Conservation (phyloP, 2,797 vertebrate genomes). For the Hypotaenidia philippensis region DNA sequence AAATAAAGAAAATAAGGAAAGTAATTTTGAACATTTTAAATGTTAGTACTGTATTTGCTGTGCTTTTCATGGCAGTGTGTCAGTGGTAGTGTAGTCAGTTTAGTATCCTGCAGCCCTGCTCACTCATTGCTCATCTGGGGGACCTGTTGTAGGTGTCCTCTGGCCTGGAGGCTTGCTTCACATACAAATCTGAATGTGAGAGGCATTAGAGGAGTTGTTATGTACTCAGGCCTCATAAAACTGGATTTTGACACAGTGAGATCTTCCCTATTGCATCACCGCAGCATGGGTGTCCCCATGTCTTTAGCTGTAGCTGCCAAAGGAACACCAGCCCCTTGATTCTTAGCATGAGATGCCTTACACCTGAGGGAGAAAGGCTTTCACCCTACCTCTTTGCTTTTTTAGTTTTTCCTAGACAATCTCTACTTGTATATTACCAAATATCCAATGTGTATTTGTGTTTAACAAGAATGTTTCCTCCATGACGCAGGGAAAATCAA, state of each 20-base stretch:
- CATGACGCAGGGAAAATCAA: not conserved
- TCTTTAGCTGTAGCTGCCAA: not conserved
- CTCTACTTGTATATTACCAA: not conserved
- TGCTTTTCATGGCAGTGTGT: not conserved
- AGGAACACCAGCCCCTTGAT: not conserved
- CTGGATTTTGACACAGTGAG: not conserved
- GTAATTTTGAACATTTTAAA: not conserved
- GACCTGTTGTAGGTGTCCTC: fast-evolving
- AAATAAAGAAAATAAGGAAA: not conserved
- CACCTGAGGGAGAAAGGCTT: not conserved
- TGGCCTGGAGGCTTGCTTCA: not conserved
- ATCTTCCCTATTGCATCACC: not conserved
- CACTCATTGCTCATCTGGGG: not conserved
- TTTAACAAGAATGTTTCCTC: not conserved
- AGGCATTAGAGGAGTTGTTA: not conserved
- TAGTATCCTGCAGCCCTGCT: not conserved
- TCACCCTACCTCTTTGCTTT: not conserved
- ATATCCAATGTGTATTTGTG: not conserved
- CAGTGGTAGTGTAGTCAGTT: not conserved
- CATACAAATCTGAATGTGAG: not conserved
- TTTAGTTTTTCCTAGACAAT: not conserved
- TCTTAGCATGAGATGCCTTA: not conserved
- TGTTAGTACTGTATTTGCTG: not conserved
- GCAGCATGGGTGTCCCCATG: fast-evolving
- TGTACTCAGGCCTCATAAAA: not conserved